Evolutionary conservation across 2,797 vertebrate species (phyloP), one percentile per base, ranked within the genome.

Genomic region (Apogon talboti): DNA sequence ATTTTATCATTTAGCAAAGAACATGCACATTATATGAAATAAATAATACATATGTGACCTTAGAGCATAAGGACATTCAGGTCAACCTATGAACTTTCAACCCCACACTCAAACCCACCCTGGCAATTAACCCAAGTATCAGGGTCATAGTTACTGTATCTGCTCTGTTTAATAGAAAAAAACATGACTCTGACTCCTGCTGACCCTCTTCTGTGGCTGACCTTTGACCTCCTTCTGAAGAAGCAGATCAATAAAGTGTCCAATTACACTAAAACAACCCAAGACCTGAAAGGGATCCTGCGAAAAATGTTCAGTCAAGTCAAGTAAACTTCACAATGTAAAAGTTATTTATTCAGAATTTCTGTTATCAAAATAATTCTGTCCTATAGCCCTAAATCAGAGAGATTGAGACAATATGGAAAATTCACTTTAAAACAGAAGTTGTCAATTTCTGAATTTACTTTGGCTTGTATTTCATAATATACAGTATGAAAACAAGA

Each of bases 171-270:
- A 43, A 61, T 7, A 56, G 40, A 35, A 51, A 51, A 62, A 59
- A 28, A 65, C 56, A 66, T 18, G 13, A 71, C 48, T 51, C 18
- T 12, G 7, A 10, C 18, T 52, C 44, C 61, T 79, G 4, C 7
- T 51, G 44, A 14, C 21, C 44, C 38, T 62, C 35, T 16, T 71
- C 49, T 68, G 15, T 28, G 47, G 53, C 64, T 45, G 53, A 88
- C 60, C 74, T 60, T 13, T 64, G 68, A 73, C 70, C 72, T 75
- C 7, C 9, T 11, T 46, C 50, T 67, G 46, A 50, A 48, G 51
- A 47, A 50, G 45, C 60, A 7, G 49, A 82, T 82, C 70, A 71
- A 76, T 72, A 57, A 61, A 33, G 15, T 44, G 46, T 70, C 50
- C 28, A 7, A 42, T 78, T 58, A 67, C 63, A 55, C 35, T 41